Conservation (phyloP, 1,140 invertebrate genomes). For the Anadara kagoshimensis region DNA sequence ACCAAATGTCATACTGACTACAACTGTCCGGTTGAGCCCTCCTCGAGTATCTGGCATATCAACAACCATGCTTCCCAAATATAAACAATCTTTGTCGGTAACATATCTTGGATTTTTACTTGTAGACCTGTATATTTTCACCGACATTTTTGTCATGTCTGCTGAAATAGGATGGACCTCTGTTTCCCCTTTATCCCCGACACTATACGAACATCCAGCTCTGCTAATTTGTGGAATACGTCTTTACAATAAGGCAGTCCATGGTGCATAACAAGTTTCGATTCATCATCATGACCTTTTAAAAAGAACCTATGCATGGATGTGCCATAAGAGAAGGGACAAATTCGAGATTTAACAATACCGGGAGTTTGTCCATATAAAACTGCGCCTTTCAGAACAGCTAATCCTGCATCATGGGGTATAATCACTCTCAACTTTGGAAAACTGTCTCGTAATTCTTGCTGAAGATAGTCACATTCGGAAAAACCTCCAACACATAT, state of each 20-base stretch:
- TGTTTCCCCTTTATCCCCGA: conserved; percentile 5
- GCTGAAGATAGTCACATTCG: no score
- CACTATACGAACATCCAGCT: conserved; percentile 72
- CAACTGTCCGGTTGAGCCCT: conserved; percentile 72
- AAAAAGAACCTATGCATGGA: conserved; percentile 45
- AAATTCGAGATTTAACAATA: conserved; percentile 75
- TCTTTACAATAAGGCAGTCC: conserved; percentile 77
- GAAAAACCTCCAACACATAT: no score
- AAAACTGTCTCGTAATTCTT: no score
- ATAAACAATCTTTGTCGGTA: conserved; percentile 75
- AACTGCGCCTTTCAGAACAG: conserved; percentile 74
- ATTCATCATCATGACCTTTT: conserved; percentile 75
- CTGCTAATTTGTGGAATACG: conserved; percentile 77
- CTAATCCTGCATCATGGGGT: conserved; percentile 40
- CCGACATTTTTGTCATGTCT: conserved; percentile 75
- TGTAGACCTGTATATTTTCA: conserved; percentile 77
- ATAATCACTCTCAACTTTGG: not conserved
- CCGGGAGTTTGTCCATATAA: conserved; percentile 75
- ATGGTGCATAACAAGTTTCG: conserved; percentile 74
- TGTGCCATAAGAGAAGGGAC: conserved; percentile 78
- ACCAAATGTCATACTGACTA: conserved; percentile 78
- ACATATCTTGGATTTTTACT: conserved; percentile 75
- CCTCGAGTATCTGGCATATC: conserved; percentile 70
- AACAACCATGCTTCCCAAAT: conserved; percentile 76
- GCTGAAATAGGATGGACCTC: conserved; percentile 71